Evolutionary conservation across 2,113 vertebrate genomes (phyloP).

Genomic region (Pionites leucogaster): DNA sequence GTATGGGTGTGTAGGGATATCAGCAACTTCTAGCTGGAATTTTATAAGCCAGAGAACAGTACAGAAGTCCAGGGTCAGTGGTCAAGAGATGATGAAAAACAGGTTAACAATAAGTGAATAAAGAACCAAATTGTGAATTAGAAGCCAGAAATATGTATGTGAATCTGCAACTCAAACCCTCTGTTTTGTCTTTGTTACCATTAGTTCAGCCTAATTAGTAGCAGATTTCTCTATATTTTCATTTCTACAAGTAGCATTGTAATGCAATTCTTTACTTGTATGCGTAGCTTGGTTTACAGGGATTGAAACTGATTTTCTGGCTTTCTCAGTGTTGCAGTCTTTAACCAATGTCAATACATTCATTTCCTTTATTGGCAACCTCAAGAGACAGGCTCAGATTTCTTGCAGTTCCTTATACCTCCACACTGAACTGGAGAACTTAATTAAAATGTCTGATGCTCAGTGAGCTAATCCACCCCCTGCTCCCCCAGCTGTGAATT

Average conservation of each 20-base stretch:
- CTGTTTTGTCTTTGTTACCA: background rate
- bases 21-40: background rate
- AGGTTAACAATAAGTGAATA: background rate
- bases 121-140: background rate
- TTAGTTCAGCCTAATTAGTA: background rate
- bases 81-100: background rate
- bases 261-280: background rate
- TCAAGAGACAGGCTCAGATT: background rate
- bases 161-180: background rate
- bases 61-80: background rate
- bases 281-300: background rate
- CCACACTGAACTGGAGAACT: background rate
- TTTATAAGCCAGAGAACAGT: background rate
- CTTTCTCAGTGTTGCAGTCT: background rate
- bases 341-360: background rate
- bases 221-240: background rate
- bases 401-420: background rate
- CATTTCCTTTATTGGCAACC: background rate
- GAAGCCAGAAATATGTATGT: background rate
- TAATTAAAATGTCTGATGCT: background rate
- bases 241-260: background rate
- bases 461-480: background rate
- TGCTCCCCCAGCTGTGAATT: background rate
- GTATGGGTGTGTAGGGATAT: background rate
- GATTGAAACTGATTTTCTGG: background rate